Evolutionary conservation across 2,113 vertebrate genomes (phyloP).

Genomic region (Panthera leo): DNA sequence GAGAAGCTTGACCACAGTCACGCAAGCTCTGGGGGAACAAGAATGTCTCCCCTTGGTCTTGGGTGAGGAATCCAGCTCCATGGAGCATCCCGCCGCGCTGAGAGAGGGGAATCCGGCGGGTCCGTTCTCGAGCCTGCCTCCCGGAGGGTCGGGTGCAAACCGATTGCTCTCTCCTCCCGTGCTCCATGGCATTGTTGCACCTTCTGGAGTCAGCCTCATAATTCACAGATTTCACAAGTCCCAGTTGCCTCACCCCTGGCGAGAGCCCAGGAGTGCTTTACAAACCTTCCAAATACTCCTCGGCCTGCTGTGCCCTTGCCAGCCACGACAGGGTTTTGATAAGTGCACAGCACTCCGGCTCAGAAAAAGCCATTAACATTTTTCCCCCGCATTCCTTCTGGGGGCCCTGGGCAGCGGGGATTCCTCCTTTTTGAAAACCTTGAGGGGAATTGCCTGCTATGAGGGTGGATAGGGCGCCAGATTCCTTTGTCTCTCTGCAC

Average conservation of each 20-base stretch:
- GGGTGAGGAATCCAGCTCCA: background rate
- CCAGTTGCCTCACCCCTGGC: slow-evolving; percentile 41
- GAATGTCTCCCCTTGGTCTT: background rate
- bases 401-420: background rate
- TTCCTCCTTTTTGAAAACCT: background rate
- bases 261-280: background rate
- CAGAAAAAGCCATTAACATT: slow-evolving; percentile 25
- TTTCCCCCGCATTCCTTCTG: slow-evolving; percentile 26
- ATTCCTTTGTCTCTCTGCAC: background rate
- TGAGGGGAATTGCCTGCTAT: background rate
- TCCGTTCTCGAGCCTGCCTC: background rate
- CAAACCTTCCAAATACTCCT: background rate
- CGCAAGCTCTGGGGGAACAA: background rate
- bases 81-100: background rate
- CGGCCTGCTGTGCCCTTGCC: background rate
- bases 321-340: background rate
- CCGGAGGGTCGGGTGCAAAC: background rate
- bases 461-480: background rate
- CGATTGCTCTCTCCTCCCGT: background rate
- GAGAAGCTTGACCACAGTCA: background rate
- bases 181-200: background rate
- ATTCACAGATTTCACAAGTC: slow-evolving; percentile 30
- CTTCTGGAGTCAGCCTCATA: background rate
- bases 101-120: background rate
- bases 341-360: background rate